These are phyloP conservation scores for Catharus minimus DNA, from an alignment of 2,113 vertebrate species.

Conservation along the genomic window DNA sequence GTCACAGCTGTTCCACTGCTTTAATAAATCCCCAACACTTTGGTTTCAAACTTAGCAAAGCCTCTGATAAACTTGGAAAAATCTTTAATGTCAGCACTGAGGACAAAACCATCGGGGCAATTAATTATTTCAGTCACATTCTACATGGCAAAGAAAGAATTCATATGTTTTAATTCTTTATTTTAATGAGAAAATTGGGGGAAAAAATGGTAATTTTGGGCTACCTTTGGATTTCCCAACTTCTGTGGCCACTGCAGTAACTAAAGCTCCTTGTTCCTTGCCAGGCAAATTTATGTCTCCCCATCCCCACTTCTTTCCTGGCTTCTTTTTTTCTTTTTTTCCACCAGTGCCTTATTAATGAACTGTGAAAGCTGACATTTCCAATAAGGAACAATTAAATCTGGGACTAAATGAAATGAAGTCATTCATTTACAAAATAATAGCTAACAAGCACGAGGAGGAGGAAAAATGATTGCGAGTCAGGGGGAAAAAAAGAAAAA, in stretches of 20 bases:
- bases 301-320: neutral
- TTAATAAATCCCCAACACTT: neutral
- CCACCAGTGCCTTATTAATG: slow-evolving; percentile 53
- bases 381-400: slow-evolving; percentile 71
- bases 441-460: slow-evolving; percentile 44
- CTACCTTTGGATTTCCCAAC: neutral
- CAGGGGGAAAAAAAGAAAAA: neutral
- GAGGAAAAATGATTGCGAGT: slow-evolving; percentile 50
- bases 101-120: neutral
- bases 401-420: slow-evolving; percentile 63
- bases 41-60: neutral
- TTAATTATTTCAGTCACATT: neutral
- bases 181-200: neutral
- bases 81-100: neutral
- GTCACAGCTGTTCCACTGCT: neutral
- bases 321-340: neutral
- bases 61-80: neutral
- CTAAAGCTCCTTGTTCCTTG: neutral
- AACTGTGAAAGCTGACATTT: slow-evolving; percentile 70
- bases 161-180: neutral
- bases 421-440: slow-evolving; percentile 71
- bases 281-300: neutral
- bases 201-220: too few relatives aligned
- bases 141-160: neutral
- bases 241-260: neutral